Evolutionary conservation across 2,888 invertebrate species (phyloP), one percentile per base, ranked within the genome.

Genomic region (Cheilosia scutellata): DNA sequence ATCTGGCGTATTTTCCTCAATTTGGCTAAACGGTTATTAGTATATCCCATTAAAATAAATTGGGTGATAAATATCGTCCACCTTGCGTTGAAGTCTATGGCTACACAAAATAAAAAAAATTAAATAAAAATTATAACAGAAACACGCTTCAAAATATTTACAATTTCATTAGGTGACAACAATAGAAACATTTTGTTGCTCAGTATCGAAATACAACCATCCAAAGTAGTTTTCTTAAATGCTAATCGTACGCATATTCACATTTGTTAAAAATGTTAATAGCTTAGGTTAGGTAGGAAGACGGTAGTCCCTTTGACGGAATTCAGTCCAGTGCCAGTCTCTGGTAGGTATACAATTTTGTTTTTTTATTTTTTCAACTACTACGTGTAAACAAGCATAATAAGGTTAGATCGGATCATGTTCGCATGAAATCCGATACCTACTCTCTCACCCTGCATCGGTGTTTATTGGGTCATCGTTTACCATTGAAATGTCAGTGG

Each of bases 141-240:
- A 44, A 49, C 31, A 25, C 51, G 55, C 25, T 53, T 83, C 57
- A 76, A 75, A 62, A 63, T 77, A 53, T 82, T 65, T 47, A 84
- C 84, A 84, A 71, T 84, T 76, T 84, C 71, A 84, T 84, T 80
- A 84, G 75, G 75, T 84, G 84, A 40, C 65, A 75, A 80, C 75
- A 75, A 84, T 53, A 44, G 79, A 71, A 44, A 65, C 68, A 57
- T 37, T 44, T 70, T 16, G 49, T 68, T 6, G n/a, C 16, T 37
- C 4, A 3, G 37, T 11, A 11, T 37, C 37, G 37, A 37, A 37
- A 37, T 37, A 37, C 11, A 4, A 37, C 27, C 11, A 27, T 33
- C 29, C 27, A 13, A 29, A 58, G 65, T 71, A 25, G 47, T 70
- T 58, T 29, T 70, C 62, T 55, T 49, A 78, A 70, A 80, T 80